Conservation (phyloP, 2,113 vertebrate genomes). For the Aegotheles bennettii region DNA sequence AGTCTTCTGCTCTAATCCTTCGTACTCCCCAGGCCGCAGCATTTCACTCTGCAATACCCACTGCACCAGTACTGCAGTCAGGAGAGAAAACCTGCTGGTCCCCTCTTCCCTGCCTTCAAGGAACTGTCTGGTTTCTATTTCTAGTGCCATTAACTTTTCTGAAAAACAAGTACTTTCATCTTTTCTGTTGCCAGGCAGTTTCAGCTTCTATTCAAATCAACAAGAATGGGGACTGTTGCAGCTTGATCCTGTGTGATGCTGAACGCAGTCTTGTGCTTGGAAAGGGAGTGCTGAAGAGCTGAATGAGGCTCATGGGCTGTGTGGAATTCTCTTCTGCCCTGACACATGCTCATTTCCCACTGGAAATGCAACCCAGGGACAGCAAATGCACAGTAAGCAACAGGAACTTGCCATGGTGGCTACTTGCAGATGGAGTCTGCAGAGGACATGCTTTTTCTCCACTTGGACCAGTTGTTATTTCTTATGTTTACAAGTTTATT, state of each 20-base stretch:
- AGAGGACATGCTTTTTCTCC: background rate
- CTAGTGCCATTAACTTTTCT: background rate
- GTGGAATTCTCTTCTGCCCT: background rate
- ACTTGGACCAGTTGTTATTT: background rate
- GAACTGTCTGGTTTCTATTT: constrained; percentile 6
- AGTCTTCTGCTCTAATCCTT: background rate
- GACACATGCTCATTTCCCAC: background rate
- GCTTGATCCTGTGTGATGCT: background rate
- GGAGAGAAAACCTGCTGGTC: background rate
- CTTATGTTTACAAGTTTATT: background rate
- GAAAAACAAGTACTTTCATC: background rate
- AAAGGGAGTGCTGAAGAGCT: background rate
- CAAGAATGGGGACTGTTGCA: background rate
- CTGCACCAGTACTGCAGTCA: background rate
- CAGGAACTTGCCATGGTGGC: background rate
- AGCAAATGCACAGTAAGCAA: background rate
- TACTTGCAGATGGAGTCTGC: background rate
- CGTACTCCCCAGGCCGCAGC: accelerated
- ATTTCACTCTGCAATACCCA: background rate
- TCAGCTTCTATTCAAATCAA: background rate
- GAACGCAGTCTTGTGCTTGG: background rate
- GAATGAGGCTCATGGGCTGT: background rate
- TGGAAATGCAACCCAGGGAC: background rate
- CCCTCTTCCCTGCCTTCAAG: background rate
- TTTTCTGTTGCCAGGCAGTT: background rate